Evolutionary conservation across 2,888 invertebrate genomes (phyloP).

Genomic region (Harpalus rufipes): DNA sequence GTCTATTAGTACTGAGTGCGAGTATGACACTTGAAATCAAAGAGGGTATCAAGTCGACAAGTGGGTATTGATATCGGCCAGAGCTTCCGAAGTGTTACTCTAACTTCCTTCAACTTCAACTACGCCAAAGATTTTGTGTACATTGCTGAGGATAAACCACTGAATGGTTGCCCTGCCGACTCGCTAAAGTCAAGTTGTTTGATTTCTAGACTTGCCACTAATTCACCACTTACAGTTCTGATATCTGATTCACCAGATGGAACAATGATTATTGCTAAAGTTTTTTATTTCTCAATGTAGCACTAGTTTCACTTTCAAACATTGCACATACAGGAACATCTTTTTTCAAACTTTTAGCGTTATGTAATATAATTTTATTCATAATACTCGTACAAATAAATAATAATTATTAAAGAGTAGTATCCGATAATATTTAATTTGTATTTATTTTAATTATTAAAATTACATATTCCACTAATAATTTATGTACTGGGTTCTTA

Average conservation of each 20-base stretch:
- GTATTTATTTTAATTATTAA: no score
- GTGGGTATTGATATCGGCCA: constrained; percentile 26
- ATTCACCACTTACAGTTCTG: background rate
- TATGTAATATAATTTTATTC: no score
- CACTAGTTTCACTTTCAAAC: no score
- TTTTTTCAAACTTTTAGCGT: no score
- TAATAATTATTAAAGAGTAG: no score
- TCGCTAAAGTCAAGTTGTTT: constrained; percentile 14
- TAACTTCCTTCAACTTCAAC: constrained; percentile 27
- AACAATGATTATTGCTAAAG: background rate
- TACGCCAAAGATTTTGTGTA: constrained; percentile 26
- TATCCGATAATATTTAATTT: no score
- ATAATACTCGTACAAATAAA: no score
- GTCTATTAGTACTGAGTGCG: constrained; percentile 53
- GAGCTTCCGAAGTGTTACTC: constrained; percentile 22
- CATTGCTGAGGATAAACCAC: constrained; percentile 22
- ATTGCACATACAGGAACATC: no score
- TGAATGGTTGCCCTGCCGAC: constrained; percentile 13
- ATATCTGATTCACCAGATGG: background rate
- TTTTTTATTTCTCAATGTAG: no score
- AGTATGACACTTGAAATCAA: constrained; percentile 7
- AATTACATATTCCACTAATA: no score
- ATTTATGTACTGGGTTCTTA: no score
- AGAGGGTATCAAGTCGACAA: background rate
- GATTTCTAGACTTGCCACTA: background rate